A percentile compares a stretch with the other conserved stretches of the same genome.
phyloP scores from a whole-genome alignment of 2,113 vertebrate genomes.

The Chloebia gouldiae region DNA sequence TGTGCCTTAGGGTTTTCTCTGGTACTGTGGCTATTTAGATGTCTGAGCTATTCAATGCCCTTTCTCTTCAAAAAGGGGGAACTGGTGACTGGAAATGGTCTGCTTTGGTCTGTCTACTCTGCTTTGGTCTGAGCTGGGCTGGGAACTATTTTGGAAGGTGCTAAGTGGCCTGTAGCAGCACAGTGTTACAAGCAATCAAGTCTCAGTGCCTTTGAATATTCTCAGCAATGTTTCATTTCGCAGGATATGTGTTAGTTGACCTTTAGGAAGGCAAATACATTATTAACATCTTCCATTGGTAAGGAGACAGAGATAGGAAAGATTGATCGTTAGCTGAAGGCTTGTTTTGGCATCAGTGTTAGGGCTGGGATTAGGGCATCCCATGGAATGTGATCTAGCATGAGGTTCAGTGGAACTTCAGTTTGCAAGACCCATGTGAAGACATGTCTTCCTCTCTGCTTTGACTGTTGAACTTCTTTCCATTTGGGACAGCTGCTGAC shows the following conservation, averaged over 20 bases:
- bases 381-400: fast-evolving
- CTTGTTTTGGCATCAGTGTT: not conserved
- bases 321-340: not conserved
- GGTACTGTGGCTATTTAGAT: not conserved
- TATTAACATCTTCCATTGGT: not conserved
- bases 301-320: not conserved
- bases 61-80: not conserved
- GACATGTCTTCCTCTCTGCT: not conserved
- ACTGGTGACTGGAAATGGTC: not conserved
- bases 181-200: not conserved
- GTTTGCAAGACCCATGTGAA: not conserved
- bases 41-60: not conserved
- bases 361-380: not conserved
- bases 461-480: not conserved
- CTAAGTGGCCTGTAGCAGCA: not conserved
- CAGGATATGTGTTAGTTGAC: not conserved
- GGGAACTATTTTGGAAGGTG: not conserved
- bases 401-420: not conserved
- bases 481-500: conserved; percentile 4
- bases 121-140: not conserved
- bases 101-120: not conserved
- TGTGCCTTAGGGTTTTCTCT: not conserved
- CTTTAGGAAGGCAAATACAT: not conserved
- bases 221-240: not conserved
- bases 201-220: not conserved